Base-by-base conservation (phyloP, 1,140 invertebrate genomes). In the Cyrtorhinus lividipennis region DNA sequence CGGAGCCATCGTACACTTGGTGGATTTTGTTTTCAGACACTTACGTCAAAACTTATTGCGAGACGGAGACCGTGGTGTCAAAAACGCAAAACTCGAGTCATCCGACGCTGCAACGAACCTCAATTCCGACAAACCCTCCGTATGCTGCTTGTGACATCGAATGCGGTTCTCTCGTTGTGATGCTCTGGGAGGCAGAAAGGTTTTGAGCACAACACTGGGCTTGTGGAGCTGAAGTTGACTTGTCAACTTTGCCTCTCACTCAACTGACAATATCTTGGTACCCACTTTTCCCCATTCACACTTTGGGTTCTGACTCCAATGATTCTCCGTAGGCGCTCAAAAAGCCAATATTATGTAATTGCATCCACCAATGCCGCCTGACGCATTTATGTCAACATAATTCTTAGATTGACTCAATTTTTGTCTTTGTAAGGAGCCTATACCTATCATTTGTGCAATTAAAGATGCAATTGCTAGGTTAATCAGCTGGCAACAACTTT, bases 41-140 rank as follows among this genome's bases (percentile, higher is more conserved):
- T 2, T 96, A 95, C 75, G 90, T 95, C 57, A 95, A 95, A 76
- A 94, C 90, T 56, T 95, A 94, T 72, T 76, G 95, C 25, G 89
- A 26, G 89, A 92, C 68, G 88, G 88, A 25, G 86, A 90, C 57
- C 83, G 66, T 86, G 87, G 81, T 75, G 93, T 59, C 88, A 92
- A 69, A 95, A 94, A 72, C 85, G 90, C 65, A 96, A 95, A 73
- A 95, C 92, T 0, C 79, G 87, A 30, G 84, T 90, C 0, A 78
- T 90, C 2, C 80, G 86, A 24, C 86, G 87, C 67, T 84, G 82
- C 24, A 81, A 80, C 59, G 87, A 90, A 69, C 92, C 92, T 5
- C 79, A 87, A 68, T 96, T 87, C 73, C 82, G 85, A 45, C 88
- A 93, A 72, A 93, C 88, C 8, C 80, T 96, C 60, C 88, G 69